Conservation (phyloP, 2,113 vertebrate genomes). For the Indicator indicator region DNA sequence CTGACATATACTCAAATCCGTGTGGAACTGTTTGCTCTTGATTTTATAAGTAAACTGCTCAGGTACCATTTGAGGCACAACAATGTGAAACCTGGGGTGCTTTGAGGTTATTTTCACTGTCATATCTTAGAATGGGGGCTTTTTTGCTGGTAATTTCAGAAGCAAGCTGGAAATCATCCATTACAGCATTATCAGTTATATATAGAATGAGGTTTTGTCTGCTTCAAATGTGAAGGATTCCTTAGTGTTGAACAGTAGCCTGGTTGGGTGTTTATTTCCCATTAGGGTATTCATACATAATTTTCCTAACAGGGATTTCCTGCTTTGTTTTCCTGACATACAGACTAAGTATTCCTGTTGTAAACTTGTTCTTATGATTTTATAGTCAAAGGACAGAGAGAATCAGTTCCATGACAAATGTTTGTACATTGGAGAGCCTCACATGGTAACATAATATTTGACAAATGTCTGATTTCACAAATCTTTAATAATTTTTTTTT, state of each 20-base stretch:
- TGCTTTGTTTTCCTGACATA: background rate
- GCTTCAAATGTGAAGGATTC: background rate
- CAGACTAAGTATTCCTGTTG: background rate
- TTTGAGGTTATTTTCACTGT: background rate
- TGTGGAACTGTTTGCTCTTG: background rate
- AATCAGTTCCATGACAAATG: background rate
- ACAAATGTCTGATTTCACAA: background rate
- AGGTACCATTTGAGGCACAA: background rate
- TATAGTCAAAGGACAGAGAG: background rate
- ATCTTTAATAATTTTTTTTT: background rate
- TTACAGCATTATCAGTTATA: background rate
- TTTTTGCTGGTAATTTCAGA: background rate
- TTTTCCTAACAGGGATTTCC: background rate
- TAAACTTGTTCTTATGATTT: background rate
- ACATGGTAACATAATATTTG: background rate
- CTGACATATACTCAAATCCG: background rate
- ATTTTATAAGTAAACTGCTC: background rate
- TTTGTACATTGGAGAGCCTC: background rate
- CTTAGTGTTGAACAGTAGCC: background rate
- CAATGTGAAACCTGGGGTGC: background rate
- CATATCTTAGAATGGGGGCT: background rate
- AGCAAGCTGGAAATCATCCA: background rate
- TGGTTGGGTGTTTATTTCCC: background rate
- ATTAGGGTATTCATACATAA: background rate
- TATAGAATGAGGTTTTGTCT: background rate